phyloP scores from a whole-genome alignment of 2,113 vertebrate species.

The Bagarius yarrelli region DNA sequence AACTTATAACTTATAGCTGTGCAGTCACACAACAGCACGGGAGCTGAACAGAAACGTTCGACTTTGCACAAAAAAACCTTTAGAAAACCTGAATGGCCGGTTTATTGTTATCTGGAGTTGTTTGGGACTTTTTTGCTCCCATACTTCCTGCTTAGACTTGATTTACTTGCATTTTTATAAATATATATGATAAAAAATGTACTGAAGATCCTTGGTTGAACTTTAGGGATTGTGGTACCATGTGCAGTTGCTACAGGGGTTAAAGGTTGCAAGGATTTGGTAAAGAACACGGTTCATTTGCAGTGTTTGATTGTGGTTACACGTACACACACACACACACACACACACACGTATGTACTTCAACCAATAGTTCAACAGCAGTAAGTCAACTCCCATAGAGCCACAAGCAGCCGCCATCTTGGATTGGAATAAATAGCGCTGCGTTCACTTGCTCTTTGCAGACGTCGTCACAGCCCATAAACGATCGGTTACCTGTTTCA shows the following conservation, averaged over 20 bases:
- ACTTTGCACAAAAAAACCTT: neutral
- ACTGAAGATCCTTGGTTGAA: neutral
- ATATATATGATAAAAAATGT: neutral
- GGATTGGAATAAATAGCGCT: conserved; percentile 59
- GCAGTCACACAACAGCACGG: neutral
- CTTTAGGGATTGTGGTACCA: neutral
- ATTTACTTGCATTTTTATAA: neutral
- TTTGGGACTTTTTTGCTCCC: neutral
- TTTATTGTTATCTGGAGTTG: conserved; percentile 15
- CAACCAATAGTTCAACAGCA: conserved; percentile 58
- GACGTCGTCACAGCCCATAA: conserved; percentile 6
- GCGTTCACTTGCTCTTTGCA: neutral
- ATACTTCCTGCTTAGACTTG: neutral
- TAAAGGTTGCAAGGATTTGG: neutral
- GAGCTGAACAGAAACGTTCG: neutral
- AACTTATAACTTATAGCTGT: neutral
- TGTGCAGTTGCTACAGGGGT: neutral
- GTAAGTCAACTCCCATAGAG: conserved; percentile 57
- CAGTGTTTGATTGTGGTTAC: neutral
- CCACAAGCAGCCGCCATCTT: conserved; percentile 44
- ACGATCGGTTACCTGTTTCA: conserved; percentile 4
- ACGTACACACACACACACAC: conserved; percentile 4
- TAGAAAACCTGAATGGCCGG: conserved; percentile 54
- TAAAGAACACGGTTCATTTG: neutral
- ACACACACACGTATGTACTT: neutral